Evolutionary conservation across 2,888 invertebrate species (phyloP), one percentile per base, ranked within the genome.

Genomic region (Gryllus longicercus): DNA sequence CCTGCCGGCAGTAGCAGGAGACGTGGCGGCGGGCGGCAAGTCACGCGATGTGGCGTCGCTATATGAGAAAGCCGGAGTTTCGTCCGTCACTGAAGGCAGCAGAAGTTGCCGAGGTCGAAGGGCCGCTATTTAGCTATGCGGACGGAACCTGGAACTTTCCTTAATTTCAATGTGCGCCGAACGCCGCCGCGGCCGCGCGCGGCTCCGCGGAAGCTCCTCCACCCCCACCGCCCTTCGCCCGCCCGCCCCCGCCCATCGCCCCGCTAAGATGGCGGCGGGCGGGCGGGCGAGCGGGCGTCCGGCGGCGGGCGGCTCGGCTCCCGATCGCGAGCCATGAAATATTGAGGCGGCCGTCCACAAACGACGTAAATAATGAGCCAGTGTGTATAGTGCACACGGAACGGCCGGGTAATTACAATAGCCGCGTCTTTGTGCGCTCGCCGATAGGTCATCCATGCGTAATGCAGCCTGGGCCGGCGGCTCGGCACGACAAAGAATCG

Each of bases 311-410:
- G 63, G 63, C 63, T 18, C 63, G 63, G 77, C 81, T 81, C n/a
- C 77, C 77, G 80, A 63, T 63, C 63, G 63, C 63, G 63, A 63
- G 63, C 63, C 63, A 82, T 82, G 79, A 82, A 82, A 82, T 82
- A 82, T 82, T 82, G 81, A 82, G 81, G 79, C 80, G 78, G 80
- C 80, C 81, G 79, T 82, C 79, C 82, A 82, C 82, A 82, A 82
- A 82, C 82, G 81, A 79, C 80, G 81, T 82, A 80, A 81, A 82
- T 82, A 82, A 82, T 82, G 81, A 81, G 81, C 49, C 51, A 79
- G 82, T 51, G 75, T 50, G 51, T 76, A 76, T 25, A 63, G 63
- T 63, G 63, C 63, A n/a, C 77, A 63, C 80, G 78, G 80, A 74
- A 75, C 74, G 75, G 78, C 25, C 21, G 63, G 79, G 81, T 81